Percentiles rank a stretch among this genome's conserved stretches.
Evolutionary conservation across 2,888 invertebrate genomes (phyloP).

Genomic region (Caenorhabditis plicata): DNA sequence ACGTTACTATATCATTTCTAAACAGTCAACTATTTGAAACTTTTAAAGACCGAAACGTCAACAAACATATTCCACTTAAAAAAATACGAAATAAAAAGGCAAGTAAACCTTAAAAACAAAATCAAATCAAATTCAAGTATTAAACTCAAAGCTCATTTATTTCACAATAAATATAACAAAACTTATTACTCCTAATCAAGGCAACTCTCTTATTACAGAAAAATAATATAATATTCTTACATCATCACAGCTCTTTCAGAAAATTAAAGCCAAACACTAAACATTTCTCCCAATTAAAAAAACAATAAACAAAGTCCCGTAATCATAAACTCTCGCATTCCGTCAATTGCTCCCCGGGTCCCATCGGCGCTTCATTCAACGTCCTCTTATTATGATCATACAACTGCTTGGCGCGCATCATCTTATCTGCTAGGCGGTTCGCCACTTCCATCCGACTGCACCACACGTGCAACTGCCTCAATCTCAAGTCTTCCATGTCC

Average conservation of each 20-base stretch:
- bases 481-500: conserved; percentile 36
- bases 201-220: no score
- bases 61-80: not conserved
- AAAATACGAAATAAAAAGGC: not conserved
- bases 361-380: no score
- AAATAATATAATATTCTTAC: not conserved
- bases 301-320: no score
- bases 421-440: conserved; percentile 49
- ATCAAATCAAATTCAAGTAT: conserved; percentile 1
- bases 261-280: not conserved
- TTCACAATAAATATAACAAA: no score
- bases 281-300: not conserved
- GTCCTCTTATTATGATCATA: conserved; percentile 60
- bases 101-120: not conserved
- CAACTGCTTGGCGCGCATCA: conserved; percentile 57
- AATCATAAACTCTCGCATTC: not conserved
- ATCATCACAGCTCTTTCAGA: no score
- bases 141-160: no score
- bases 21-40: not conserved
- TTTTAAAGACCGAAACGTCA: no score
- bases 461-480: conserved; percentile 37
- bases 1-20: not conserved
- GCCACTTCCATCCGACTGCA: conserved; percentile 48
- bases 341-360: not conserved
- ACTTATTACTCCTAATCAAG: no score